phyloP scores from a whole-genome alignment of 2,888 invertebrate genomes.

The Drosophila quinaria region DNA sequence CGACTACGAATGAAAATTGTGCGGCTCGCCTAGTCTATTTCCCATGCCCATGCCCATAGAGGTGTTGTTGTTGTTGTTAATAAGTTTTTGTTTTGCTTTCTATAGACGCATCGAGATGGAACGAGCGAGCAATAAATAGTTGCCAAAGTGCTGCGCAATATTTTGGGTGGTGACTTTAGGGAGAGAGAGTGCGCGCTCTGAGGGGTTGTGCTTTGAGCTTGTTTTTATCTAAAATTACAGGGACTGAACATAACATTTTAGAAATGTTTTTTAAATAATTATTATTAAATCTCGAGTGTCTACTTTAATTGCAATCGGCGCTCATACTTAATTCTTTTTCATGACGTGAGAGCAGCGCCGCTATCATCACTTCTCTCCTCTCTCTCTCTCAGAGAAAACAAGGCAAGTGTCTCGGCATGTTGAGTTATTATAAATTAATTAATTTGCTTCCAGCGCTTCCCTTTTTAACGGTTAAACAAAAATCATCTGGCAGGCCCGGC shows the following conservation, averaged over 20 bases:
- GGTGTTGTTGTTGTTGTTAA: constrained; percentile 29
- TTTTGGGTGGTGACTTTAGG: constrained; percentile 56
- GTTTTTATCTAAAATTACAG: neutral
- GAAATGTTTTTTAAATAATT: constrained; percentile 1
- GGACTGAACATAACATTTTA: constrained; percentile 2
- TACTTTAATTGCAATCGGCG: no score
- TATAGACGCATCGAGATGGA: constrained; percentile 57
- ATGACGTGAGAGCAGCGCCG: no score
- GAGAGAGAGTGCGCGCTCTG: constrained; percentile 28
- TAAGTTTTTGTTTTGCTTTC: constrained; percentile 66
- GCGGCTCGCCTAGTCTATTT: constrained; percentile 58
- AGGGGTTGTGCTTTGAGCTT: constrained; percentile 11
- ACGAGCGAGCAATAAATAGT: constrained; percentile 58
- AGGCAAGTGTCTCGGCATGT: no score
- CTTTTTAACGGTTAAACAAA: no score
- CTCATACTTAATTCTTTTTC: no score
- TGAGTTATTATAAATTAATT: no score
- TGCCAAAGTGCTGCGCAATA: constrained; percentile 63
- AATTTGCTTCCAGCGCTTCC: no score
- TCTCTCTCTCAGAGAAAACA: no score
- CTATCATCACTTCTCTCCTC: no score
- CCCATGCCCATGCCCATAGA: constrained; percentile 33
- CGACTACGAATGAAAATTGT: constrained; percentile 51
- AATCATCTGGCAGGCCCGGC: no score
- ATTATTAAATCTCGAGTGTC: no score